Percentiles rank a stretch among this genome's conserved stretches.
phyloP scores from a whole-genome alignment of 2,797 vertebrate genomes.

The Cygnus olor region DNA sequence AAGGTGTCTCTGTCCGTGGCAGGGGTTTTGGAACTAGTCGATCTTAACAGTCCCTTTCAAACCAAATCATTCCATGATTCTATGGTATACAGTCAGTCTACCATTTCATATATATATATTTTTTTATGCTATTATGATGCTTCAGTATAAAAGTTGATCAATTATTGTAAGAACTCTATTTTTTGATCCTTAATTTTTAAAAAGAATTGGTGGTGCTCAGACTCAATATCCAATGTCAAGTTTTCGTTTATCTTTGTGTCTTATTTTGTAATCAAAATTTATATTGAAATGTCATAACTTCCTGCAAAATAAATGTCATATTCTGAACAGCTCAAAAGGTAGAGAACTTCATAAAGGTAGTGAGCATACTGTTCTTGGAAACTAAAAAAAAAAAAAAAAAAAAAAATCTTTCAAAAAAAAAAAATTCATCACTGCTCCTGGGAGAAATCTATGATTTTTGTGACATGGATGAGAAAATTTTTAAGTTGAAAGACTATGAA shows the following conservation, averaged over 20 bases:
- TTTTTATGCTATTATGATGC: fast-evolving
- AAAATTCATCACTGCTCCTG: neutral
- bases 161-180: neutral
- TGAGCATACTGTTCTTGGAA: neutral
- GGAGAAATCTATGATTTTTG: neutral
- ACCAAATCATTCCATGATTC: too few species aligned
- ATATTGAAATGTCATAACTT: neutral
- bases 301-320: neutral
- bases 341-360: neutral
- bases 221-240: neutral
- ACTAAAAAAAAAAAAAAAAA: neutral
- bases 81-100: neutral
- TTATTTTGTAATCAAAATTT: neutral
- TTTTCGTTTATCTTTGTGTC: neutral
- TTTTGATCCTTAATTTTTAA: neutral
- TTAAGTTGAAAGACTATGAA: neutral
- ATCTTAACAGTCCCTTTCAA: too few species aligned
- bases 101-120: neutral
- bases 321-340: neutral
- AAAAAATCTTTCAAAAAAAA: neutral
- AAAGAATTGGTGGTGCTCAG: neutral
- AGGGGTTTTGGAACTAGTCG: too few species aligned
- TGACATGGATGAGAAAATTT: neutral
- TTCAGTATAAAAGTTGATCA: neutral
- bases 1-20: too few species aligned